These are phyloP conservation scores for Horisme vitalbata DNA, from an alignment of 2,888 invertebrate species.

Conservation along the genomic window DNA sequence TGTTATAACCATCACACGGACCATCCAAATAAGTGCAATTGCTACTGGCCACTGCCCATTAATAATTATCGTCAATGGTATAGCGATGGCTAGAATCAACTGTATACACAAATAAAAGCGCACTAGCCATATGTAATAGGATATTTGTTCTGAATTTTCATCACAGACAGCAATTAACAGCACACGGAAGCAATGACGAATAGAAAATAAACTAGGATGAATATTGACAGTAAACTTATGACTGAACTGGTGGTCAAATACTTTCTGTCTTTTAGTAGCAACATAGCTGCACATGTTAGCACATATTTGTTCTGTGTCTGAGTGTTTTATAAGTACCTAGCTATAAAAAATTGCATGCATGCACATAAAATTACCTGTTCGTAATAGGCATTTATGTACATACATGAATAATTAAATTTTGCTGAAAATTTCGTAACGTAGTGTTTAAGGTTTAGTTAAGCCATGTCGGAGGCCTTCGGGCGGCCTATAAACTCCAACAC, in stretches of 20 bases:
- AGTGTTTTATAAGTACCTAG: too few species aligned
- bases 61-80: slow-evolving; percentile 1
- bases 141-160: slow-evolving; percentile 33
- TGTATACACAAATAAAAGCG: slow-evolving; percentile 6
- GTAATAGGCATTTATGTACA: too few species aligned
- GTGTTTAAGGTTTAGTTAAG: too few species aligned
- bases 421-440: too few species aligned
- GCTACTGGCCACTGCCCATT: background rate
- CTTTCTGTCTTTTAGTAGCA: slow-evolving; percentile 14
- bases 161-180: slow-evolving; percentile 8
- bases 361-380: too few species aligned
- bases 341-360: too few species aligned
- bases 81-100: slow-evolving; percentile 2
- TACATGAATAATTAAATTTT: too few species aligned
- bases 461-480: too few species aligned
- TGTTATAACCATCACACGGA: slow-evolving; percentile 2
- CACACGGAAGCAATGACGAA: slow-evolving; percentile 4
- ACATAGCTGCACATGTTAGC: slow-evolving; percentile 11
- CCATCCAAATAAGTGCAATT: slow-evolving; percentile 1
- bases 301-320: slow-evolving; percentile 7
- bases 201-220: slow-evolving; percentile 1
- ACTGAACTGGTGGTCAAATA: slow-evolving; percentile 4
- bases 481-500: too few species aligned
- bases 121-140: slow-evolving; percentile 41
- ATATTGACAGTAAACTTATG: slow-evolving; percentile 9